Evolutionary conservation across 2,113 vertebrate genomes (phyloP).

Genomic region (Ctenodactylus gundi): DNA sequence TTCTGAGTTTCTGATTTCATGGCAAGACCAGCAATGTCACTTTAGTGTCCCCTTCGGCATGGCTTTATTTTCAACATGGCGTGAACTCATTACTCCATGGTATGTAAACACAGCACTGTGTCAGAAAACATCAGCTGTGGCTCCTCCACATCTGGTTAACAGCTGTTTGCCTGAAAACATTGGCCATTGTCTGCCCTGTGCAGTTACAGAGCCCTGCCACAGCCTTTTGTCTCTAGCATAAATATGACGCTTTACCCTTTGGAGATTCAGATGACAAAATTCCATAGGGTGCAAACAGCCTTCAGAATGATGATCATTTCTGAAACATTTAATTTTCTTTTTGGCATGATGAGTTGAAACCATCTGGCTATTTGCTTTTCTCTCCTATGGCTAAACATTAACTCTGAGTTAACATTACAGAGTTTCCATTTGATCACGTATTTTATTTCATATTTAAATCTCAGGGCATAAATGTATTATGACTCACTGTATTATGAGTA

Average conservation of each 20-base stretch:
- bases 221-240: conserved; percentile 23
- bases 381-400: conserved; percentile 19
- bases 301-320: conserved; percentile 32
- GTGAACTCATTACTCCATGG: conserved; percentile 36
- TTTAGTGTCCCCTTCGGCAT: neutral
- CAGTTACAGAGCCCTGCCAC: neutral
- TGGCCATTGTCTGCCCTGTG: neutral
- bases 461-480: neutral
- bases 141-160: neutral
- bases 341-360: neutral
- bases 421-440: neutral
- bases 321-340: neutral
- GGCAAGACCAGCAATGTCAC: neutral
- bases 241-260: conserved; percentile 10
- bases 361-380: conserved; percentile 10
- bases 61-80: conserved; percentile 37
- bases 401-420: neutral
- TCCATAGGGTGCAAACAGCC: neutral
- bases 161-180: conserved; percentile 22
- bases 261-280: conserved; percentile 52
- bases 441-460: conserved; percentile 24
- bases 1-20: neutral
- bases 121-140: conserved; percentile 39
- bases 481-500: neutral
- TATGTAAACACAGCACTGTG: conserved; percentile 25